Evolutionary conservation across 2,888 invertebrate species (phyloP), one percentile per base, ranked within the genome.

Genomic region (Blastobasis lacticolella): DNA sequence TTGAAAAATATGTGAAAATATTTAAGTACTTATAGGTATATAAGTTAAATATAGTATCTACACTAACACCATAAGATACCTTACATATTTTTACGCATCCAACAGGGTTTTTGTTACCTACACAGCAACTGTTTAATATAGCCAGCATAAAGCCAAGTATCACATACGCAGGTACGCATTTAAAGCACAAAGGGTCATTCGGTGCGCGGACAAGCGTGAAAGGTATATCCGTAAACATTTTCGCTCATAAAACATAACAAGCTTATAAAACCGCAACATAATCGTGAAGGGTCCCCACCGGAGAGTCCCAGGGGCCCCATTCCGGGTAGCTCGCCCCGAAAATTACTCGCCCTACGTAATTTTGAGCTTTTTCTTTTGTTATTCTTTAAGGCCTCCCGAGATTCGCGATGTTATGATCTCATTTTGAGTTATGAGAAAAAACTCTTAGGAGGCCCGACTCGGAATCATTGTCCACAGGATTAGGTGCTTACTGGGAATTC

Each of bases 401-500:
- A 77, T 78, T 81, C 73, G 78, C 78, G 76, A 81, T 78, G 83
- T 84, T 86, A 87, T 84, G 84, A 86, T 86, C 85, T 84, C 86
- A 85, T 86, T 86, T 82, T 84, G 79, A 86, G 84, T 84, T 85
- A 86, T 81, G 82, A 81, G 81, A 77, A 76, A 81, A 83, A 85
- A 80, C 82, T 84, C 84, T 81, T 78, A 82, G 80, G 71, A 73
- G 73, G 77, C 78, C 78, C 77, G 66, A 63, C 63, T 71, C 72
- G 74, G 70, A 76, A 81, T 83, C 75, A 82, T 85, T 83, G 84
- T 78, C 78, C 74, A 67, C 69, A 70, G 75, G 79, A 83, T 84
- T 83, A 82, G 75, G 75, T 75, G 76, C 73, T 75, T 69, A 75
- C 72, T 70, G 73, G 56, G 60, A 63, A 62, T 64, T 61, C 55